Evolutionary conservation across 2,113 vertebrate genomes (phyloP), one percentile per base, ranked within the genome.

Genomic region (Notothenia coriiceps): DNA sequence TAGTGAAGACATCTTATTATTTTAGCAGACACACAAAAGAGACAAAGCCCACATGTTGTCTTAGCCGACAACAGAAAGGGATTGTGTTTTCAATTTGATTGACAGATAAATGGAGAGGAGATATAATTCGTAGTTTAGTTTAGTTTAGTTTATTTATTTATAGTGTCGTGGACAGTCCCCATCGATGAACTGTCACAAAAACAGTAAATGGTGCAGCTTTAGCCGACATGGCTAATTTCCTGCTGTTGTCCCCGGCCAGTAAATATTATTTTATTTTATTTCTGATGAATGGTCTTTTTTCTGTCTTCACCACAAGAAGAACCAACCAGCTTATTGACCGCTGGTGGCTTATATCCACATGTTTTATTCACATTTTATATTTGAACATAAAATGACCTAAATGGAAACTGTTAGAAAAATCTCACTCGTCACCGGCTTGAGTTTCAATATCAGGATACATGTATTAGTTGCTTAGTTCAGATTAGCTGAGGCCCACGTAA

Each of bases 1-100:
- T 68, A 90, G 29, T 90, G 70, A 89, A 92, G 90, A 90, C 80
- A 74, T 91, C 81, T 84, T 71, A 87, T 89, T 89, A 90, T 82
- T 79, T 84, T 62, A 68, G 22, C 43, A 76, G 56, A 51, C 74
- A 85, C 74, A 69, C 51, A 66, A 47, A 51, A 43, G 20, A 73
- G 12, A 79, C 80, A 84, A 82, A 83, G 54, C 49, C 50, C 20
- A 25, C 18, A 56, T 50, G 70, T 72, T 80, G 35, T 76, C 50
- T 62, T 43, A 63, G 61, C 70, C 52, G 35, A 40, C 5, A 46
- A 59, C 20, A 44, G 63, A 77, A 35, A 35, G 46, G 61, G 35
- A 64, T 62, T 68, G 70, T 3, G 7, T 84, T 77, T 77, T 73
- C 49, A 80, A 29, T 25, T 29, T 84, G 69, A 85, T 10, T 80